phyloP scores from a whole-genome alignment of 2,797 vertebrate species.

The Spinibarbus caldwelli region DNA sequence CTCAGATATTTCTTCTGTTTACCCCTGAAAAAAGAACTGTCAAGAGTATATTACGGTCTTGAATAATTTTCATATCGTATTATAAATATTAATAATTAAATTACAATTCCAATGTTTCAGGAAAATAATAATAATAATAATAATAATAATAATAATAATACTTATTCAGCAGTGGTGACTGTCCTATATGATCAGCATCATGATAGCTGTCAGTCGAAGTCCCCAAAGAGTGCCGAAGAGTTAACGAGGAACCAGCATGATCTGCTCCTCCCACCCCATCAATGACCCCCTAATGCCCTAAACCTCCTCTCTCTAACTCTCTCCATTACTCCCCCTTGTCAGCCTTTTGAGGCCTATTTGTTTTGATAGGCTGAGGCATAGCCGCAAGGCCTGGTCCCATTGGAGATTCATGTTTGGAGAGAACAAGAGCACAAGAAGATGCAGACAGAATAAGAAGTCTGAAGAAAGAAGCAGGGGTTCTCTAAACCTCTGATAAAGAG shows the following conservation, averaged over 20 bases:
- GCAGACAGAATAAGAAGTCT: constrained; percentile 4
- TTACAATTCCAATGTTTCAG: too few species aligned
- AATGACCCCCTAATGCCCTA: constrained; percentile 29
- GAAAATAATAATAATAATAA: too few species aligned
- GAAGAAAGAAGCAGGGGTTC: constrained; percentile 39
- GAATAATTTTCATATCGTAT: neutral
- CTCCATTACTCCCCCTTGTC: neutral
- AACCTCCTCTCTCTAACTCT: neutral
- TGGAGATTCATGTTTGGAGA: constrained; percentile 47
- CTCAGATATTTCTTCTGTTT: neutral
- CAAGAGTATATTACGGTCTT: neutral
- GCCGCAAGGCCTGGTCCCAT: constrained; percentile 9
- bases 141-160: neutral
- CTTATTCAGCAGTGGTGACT: neutral
- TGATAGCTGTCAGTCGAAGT: constrained; percentile 18
- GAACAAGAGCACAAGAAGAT: constrained; percentile 44
- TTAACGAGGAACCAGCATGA: constrained; percentile 34
- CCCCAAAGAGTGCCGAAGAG: neutral
- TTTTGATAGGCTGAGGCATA: constrained; percentile 50
- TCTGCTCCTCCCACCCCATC: constrained; percentile 31
- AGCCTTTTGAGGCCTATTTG: constrained; percentile 21
- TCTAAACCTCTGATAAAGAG: constrained; percentile 30
- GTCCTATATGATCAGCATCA: neutral
- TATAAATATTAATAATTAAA: neutral
- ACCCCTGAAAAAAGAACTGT: neutral